Conservation (phyloP, 23 tunicate genomes). For the Styela plicata region DNA sequence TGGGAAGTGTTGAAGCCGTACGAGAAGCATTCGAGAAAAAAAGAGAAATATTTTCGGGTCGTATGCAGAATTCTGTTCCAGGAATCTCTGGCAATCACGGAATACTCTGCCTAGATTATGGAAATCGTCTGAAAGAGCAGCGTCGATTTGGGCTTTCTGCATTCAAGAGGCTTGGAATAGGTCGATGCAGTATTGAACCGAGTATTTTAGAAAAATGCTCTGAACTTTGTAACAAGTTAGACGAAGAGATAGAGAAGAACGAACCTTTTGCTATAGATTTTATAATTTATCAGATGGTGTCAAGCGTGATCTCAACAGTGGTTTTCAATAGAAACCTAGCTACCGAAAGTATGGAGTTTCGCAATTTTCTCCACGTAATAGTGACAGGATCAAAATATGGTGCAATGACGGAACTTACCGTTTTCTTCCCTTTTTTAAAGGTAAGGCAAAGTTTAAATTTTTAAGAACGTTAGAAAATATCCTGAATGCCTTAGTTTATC, state of each 20-base stretch:
- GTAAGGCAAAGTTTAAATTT: neutral
- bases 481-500: neutral
- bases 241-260: neutral
- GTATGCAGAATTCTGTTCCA: slow-evolving; percentile 33
- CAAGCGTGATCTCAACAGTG: slow-evolving; percentile 40
- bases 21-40: slow-evolving; percentile 52
- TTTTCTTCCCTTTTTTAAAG: slow-evolving; percentile 32
- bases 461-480: neutral
- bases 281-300: slow-evolving; percentile 26
- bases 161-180: slow-evolving; percentile 57
- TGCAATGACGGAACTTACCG: slow-evolving; percentile 1
- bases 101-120: slow-evolving; percentile 14
- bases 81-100: slow-evolving; percentile 32
- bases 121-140: slow-evolving; percentile 52
- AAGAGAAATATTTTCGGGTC: slow-evolving; percentile 28
- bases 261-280: slow-evolving; percentile 21
- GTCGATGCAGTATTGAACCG: slow-evolving; percentile 45
- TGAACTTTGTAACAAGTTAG: slow-evolving; percentile 32
- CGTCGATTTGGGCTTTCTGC: slow-evolving; percentile 46
- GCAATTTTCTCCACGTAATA: slow-evolving; percentile 15
- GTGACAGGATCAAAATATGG: slow-evolving; percentile 10
- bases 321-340: slow-evolving; percentile 30
- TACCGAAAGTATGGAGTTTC: slow-evolving; percentile 22
- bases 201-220: neutral
- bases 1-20: slow-evolving; percentile 44